Evolutionary conservation across 2,113 vertebrate species (phyloP), one percentile per base, ranked within the genome.

Genomic region (Dendropsophus ebraccatus): DNA sequence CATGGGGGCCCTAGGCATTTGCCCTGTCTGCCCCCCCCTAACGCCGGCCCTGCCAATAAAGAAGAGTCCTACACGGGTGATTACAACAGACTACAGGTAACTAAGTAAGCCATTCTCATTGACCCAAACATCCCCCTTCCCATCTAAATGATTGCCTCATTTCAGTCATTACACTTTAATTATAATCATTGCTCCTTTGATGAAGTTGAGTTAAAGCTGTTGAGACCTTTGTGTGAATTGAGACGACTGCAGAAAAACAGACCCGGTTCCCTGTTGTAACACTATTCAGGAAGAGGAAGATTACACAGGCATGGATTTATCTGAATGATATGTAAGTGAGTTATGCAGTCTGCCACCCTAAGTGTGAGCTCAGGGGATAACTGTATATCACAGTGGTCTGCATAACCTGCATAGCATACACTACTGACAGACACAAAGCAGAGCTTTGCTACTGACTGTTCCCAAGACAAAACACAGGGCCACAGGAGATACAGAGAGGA

Each of bases 301-400:
- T 25, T 32, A 52, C 32, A 82, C 80, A 83, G 49, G 17, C 37
- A 47, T 32, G 25, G 52, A 58, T 73, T 84, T 62, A 76, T 84
- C 72, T 60, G 72, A 60, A 84, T 69, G 47, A 54, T 32, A 30
- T 84, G 28, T 16, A 62, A 41, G 60, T 84, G 82, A 84, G 82
- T 60, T 84, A 84, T 76, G 56, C 82, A 9, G 82, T 37, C 70
- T 56, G 54, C 69, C 82, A 84, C 82, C 82, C 73, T 62, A 84
- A 75, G 72, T 60, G 82, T 60, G 52, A 84, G 54, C 82, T 84
- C 82, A 60, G 69, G 82, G 82, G 82, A 83, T 74, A 45, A 83
- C n/a, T n/a, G 19, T 50, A n/a, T 82, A 82, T 72, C 62, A 54
- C 47, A 23, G 28, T 50, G 81, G 58, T 52, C 60, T 67, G 32